phyloP scores from a whole-genome alignment of 1,140 invertebrate species.

The Drosophila tristis region DNA sequence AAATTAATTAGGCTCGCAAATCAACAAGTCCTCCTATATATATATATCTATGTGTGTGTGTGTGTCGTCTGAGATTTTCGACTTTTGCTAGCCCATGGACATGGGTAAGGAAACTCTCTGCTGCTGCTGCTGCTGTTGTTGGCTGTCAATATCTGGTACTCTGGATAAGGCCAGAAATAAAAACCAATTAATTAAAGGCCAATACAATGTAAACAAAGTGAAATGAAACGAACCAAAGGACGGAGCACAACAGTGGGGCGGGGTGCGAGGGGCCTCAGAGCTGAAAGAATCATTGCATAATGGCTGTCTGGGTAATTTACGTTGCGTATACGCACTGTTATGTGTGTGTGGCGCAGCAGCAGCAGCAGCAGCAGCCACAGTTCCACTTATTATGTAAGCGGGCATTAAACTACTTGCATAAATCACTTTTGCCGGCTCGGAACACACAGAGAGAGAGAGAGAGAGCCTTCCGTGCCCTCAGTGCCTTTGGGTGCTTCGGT shows the following conservation, averaged over 20 bases:
- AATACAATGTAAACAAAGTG: conserved; percentile 63
- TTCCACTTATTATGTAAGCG: conserved; percentile 72
- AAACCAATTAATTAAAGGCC: conserved; percentile 71
- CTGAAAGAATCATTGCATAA: conserved; percentile 52
- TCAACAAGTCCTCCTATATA: conserved; percentile 56
- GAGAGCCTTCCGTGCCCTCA: too few relatives aligned
- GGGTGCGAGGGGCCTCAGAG: neutral
- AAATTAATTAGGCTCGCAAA: conserved; percentile 66
- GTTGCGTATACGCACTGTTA: conserved; percentile 52
- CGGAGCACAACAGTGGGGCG: neutral
- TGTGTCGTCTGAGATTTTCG: conserved; percentile 36
- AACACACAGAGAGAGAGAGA: neutral
- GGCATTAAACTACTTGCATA: conserved; percentile 77
- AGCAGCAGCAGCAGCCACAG: conserved; percentile 18
- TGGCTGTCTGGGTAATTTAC: conserved; percentile 54
- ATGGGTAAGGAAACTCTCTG: conserved; percentile 10
- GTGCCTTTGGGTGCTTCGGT: conserved; percentile 38
- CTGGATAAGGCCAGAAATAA: conserved; percentile 42
- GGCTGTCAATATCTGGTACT: conserved; percentile 13
- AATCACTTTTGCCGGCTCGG: conserved; percentile 64
- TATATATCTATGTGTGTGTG: neutral
- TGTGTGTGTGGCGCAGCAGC: too few relatives aligned
- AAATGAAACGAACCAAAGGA: conserved; percentile 37
- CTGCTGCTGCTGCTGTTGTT: conserved; percentile 14
- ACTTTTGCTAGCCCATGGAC: conserved; percentile 24